Base-by-base conservation (phyloP, 2,797 vertebrate genomes). In the Gouania willdenowi region DNA sequence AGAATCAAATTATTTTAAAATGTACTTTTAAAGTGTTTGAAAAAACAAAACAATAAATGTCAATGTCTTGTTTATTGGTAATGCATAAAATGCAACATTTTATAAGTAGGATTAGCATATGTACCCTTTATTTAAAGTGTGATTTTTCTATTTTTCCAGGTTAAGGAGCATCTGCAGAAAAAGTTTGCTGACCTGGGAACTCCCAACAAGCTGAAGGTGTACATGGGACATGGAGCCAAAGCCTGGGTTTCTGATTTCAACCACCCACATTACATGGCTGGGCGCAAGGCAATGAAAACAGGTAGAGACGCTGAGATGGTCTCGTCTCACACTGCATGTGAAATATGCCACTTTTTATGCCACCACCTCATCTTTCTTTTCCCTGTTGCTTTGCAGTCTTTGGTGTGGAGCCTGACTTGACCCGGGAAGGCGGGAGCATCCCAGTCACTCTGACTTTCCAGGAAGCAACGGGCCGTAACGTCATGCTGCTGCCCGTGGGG, bases 211-310 rank as follows among this genome's bases (percentile, higher is more conserved):
- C 80, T 97, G 70, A 92, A 83, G 3, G 88, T 91, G 1, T 72
- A 79, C 38, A 86, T 93, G 81, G 88, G 90, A 39, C 92, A 96
- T 1, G 94, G 97, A 16, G 93, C 93, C 32, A 97, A 91, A 39
- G 93, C 97, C 46, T 99, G 97, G 95, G 92, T 98, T n/a, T 91
- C 94, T 5, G 95, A 99, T 86, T 98, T 94, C 75, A 93, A 98
- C 74, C 94, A 98, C 51, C 95, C 96, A 0, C 95, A 99, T 71
- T 98, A 96, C 64, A 62, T 94, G 87, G 97, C 97, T 36, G 97
- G 96, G 4, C 89, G 94, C 40, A 94, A 75, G 58, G 97, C 96
- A 47, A 92, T 98, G 75, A 93, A 93, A 61, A 93, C 91, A 68
- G 96, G 95, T 97, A 84, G 10, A 50, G 21, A 21, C 23, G 6